Conservation (phyloP, 2,113 vertebrate genomes). For the Xenopus borealis region DNA sequence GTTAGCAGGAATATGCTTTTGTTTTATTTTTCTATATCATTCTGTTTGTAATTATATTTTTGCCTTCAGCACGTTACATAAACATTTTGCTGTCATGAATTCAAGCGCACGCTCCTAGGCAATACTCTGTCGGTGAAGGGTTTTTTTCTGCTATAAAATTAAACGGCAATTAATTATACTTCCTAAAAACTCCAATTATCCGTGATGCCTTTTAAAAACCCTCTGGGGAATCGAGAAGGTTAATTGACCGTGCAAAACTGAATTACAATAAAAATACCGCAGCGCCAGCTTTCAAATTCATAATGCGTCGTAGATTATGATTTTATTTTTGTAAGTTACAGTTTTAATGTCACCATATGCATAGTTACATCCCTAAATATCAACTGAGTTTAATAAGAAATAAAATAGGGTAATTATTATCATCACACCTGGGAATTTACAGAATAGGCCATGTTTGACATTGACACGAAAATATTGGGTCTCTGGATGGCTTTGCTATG, state of each 20-base stretch:
- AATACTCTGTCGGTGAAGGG: slow-evolving; percentile 9
- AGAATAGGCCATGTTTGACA: background rate
- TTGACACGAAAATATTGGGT: too few relatives aligned
- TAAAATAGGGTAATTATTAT: background rate
- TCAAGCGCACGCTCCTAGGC: background rate
- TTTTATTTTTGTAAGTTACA: background rate
- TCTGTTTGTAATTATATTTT: too few relatives aligned
- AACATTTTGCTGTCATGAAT: background rate
- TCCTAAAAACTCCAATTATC: slow-evolving; percentile 44
- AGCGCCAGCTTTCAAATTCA: slow-evolving; percentile 12
- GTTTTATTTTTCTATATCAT: too few relatives aligned
- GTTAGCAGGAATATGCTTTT: too few relatives aligned
- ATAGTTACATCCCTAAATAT: background rate
- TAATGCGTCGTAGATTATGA: background rate
- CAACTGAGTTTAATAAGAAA: background rate
- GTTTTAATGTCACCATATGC: background rate
- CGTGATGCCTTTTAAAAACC: slow-evolving; percentile 38
- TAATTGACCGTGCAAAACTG: slow-evolving; percentile 41
- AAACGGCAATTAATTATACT: slow-evolving; percentile 44
- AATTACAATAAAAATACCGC: slow-evolving; percentile 40
- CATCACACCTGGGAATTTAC: background rate
- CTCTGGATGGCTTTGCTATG: too few relatives aligned
- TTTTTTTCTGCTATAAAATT: slow-evolving; percentile 40
- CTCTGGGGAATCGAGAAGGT: slow-evolving; percentile 36
- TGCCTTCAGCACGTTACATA: too few relatives aligned